Conservation (phyloP, 2,888 invertebrate species). For the Apotomis capreana region DNA sequence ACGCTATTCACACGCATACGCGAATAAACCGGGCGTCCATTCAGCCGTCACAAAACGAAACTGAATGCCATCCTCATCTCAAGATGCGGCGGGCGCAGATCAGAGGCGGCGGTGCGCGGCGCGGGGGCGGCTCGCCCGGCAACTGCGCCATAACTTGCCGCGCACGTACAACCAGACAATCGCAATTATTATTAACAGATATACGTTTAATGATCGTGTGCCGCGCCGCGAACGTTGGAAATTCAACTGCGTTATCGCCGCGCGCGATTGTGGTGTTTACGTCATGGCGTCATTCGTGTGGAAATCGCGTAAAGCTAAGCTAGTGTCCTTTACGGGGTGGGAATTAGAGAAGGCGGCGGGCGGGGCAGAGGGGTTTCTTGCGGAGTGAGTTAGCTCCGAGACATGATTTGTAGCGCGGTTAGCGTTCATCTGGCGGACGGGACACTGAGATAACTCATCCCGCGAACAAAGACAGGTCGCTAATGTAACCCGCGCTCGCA, state of each 20-base stretch:
- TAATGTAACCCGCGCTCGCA: conserved; percentile 41
- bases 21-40: conserved; percentile 62
- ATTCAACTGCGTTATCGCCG: conserved; percentile 53
- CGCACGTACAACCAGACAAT: conserved; percentile 79
- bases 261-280: conserved; percentile 64
- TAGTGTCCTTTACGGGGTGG: conserved; percentile 62
- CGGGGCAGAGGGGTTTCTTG: conserved; percentile 57
- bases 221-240: conserved; percentile 59
- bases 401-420: conserved; percentile 76
- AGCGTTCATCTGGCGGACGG: conserved; percentile 68
- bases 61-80: conserved; percentile 73
- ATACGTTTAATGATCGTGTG: conserved; percentile 78
- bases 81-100: conserved; percentile 67
- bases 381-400: conserved; percentile 63
- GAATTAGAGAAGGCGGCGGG: conserved; percentile 60
- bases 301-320: conserved; percentile 57
- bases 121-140: conserved; percentile 59
- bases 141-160: conserved; percentile 78
- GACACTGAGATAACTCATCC: conserved; percentile 64
- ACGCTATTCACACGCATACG: conserved; percentile 63
- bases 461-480: conserved; percentile 63
- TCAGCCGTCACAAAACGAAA: conserved; percentile 73
- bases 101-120: conserved; percentile 57
- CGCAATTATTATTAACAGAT: conserved; percentile 81
- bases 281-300: conserved; percentile 60